These are phyloP conservation scores for Prionailurus bengalensis DNA, from an alignment of 2,113 vertebrate species.

Conservation along the genomic window DNA sequence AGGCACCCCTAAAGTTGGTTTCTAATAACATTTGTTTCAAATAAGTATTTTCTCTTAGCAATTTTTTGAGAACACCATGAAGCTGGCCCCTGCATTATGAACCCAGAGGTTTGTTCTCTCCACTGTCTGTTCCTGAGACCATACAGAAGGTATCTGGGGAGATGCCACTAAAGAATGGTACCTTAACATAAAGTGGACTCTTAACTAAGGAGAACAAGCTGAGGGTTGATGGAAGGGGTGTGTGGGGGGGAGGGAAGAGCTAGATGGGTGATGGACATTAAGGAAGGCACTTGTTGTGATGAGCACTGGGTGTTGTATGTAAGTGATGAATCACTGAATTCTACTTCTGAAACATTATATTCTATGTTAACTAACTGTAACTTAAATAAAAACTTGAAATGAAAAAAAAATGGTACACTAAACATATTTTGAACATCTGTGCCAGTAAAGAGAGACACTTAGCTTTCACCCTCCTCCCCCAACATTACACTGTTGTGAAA, in stretches of 20 bases:
- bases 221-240: not conserved
- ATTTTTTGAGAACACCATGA: not conserved
- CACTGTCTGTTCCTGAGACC: not conserved
- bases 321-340: not conserved
- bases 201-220: not conserved
- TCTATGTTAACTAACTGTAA: not conserved
- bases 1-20: not conserved
- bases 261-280: not conserved
- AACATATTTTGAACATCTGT: not conserved
- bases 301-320: not conserved
- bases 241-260: not conserved
- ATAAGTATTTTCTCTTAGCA: not conserved
- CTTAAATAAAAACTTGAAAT: not conserved
- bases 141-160: not conserved
- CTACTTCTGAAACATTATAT: not conserved
- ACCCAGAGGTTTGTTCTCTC: not conserved
- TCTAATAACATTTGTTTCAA: slow-evolving; percentile 2
- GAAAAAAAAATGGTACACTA: not conserved
- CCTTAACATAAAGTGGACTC: not conserved
- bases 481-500: not conserved
- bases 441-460: fast-evolving
- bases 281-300: not conserved
- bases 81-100: not conserved
- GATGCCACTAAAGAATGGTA: fast-evolving
- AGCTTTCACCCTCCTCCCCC: not conserved